Evolutionary conservation across 2,113 vertebrate genomes (phyloP).

Genomic region (Menidia beryllina): DNA sequence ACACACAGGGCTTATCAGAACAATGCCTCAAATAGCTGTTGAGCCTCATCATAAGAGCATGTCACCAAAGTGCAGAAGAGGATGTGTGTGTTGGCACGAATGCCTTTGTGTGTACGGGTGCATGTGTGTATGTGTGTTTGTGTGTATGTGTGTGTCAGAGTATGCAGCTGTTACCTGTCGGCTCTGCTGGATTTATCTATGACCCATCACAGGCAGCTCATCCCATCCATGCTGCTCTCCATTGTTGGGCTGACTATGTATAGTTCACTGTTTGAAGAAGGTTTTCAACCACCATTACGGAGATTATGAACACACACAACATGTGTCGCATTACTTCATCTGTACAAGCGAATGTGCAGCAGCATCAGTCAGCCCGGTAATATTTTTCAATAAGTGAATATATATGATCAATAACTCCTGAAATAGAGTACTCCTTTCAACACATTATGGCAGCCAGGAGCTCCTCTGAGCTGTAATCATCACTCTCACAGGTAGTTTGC

Average conservation of each 20-base stretch:
- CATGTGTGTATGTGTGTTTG: slow-evolving; percentile 8
- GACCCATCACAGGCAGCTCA: slow-evolving; percentile 47
- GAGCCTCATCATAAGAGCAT: slow-evolving; percentile 75
- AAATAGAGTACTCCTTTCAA: not conserved
- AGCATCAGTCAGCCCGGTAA: not conserved
- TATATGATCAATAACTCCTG: not conserved
- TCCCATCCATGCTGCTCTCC: slow-evolving; percentile 52
- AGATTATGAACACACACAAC: not conserved
- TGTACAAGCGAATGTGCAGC: not conserved
- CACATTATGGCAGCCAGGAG: not conserved
- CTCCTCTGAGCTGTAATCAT: not conserved
- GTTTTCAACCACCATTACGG: slow-evolving; percentile 18
- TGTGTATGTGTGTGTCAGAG: slow-evolving; percentile 34
- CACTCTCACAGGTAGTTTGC: not conserved
- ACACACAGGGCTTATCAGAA: slow-evolving; percentile 80
- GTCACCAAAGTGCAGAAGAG: slow-evolving; percentile 52
- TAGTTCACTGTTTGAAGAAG: slow-evolving; percentile 38
- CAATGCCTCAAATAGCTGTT: slow-evolving; percentile 82
- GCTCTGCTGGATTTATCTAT: slow-evolving; percentile 68
- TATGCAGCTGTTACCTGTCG: slow-evolving; percentile 77
- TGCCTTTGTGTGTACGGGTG: too few species aligned
- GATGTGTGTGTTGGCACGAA: slow-evolving; percentile 46
- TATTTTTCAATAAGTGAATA: not conserved
- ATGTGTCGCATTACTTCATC: not conserved
- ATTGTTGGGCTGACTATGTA: slow-evolving; percentile 67